phyloP scores from a whole-genome alignment of 2,888 invertebrate genomes.

The Helleia helle region DNA sequence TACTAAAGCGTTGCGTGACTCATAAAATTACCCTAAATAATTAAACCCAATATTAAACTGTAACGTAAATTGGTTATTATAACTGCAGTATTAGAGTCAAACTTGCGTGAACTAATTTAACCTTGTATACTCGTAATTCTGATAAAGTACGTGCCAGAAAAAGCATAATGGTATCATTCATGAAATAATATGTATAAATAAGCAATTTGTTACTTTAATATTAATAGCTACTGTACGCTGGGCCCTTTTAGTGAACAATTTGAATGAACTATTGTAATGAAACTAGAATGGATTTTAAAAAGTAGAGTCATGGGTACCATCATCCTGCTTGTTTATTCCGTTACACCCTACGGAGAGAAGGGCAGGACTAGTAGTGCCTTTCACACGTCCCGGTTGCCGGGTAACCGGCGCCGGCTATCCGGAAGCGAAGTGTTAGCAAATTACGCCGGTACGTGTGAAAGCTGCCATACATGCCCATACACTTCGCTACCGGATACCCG shows the following conservation, averaged over 20 bases:
- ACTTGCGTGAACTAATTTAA: neutral
- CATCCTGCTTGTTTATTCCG: too few species aligned
- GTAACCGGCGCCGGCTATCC: too few species aligned
- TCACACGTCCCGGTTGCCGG: too few species aligned
- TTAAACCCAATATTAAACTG: neutral
- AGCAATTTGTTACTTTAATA: neutral
- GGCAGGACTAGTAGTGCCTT: too few species aligned
- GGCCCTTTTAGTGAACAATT: neutral
- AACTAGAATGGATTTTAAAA: too few species aligned
- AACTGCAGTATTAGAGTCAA: neutral
- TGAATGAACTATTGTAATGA: too few species aligned
- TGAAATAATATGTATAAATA: constrained; percentile 1
- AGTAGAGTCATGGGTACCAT: too few species aligned
- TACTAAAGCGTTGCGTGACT: neutral
- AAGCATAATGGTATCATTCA: neutral
- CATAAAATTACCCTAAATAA: neutral
- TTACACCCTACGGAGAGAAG: too few species aligned
- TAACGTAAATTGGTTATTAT: neutral
- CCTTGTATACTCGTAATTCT: neutral
- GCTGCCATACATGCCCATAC: too few species aligned
- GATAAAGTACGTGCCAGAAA: neutral
- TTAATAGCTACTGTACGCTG: neutral
- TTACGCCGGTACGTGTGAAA: too few species aligned
- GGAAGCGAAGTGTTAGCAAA: too few species aligned
- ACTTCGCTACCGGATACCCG: too few species aligned